A percentile compares a stretch with the other conserved stretches of the same genome.
Conservation (phyloP, 1,140 invertebrate species). For the Drosophila subpulchrella region DNA sequence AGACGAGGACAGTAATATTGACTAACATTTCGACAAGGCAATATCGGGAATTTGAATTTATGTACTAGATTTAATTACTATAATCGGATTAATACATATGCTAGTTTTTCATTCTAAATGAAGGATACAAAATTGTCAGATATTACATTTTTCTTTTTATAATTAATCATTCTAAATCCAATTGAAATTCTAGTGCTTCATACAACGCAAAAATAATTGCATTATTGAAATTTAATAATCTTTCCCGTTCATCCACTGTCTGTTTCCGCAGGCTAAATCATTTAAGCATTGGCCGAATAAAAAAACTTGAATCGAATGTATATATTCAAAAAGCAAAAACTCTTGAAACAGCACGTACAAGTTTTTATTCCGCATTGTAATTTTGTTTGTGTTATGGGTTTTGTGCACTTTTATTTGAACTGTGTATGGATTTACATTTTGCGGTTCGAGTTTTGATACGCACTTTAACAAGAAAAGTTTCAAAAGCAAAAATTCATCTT, state of each 20-base stretch:
- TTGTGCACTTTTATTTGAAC: slow-evolving; percentile 3
- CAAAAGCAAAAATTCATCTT: background rate
- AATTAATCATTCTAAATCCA: slow-evolving; percentile 6
- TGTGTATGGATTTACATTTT: slow-evolving; percentile 15
- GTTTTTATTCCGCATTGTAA: slow-evolving; percentile 23
- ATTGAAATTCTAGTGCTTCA: slow-evolving; percentile 12
- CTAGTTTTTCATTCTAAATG: background rate
- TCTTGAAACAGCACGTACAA: slow-evolving; percentile 51
- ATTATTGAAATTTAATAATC: slow-evolving; percentile 33
- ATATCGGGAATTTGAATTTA: background rate
- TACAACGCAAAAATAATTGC: background rate
- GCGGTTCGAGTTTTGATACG: background rate
- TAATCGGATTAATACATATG: background rate
- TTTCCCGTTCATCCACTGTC: background rate
- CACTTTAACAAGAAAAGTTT: background rate
- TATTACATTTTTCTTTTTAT: background rate
- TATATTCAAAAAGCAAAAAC: slow-evolving; percentile 19
- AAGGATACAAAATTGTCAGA: background rate
- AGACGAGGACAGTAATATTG: background rate
- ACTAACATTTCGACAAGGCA: background rate
- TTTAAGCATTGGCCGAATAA: background rate
- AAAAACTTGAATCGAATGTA: slow-evolving; percentile 6
- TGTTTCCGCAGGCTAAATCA: slow-evolving; percentile 9
- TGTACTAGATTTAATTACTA: background rate
- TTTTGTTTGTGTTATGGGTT: slow-evolving; percentile 10